Evolutionary conservation across 2,888 invertebrate species (phyloP), one percentile per base, ranked within the genome.

Genomic region (Melinaea marsaeus): DNA sequence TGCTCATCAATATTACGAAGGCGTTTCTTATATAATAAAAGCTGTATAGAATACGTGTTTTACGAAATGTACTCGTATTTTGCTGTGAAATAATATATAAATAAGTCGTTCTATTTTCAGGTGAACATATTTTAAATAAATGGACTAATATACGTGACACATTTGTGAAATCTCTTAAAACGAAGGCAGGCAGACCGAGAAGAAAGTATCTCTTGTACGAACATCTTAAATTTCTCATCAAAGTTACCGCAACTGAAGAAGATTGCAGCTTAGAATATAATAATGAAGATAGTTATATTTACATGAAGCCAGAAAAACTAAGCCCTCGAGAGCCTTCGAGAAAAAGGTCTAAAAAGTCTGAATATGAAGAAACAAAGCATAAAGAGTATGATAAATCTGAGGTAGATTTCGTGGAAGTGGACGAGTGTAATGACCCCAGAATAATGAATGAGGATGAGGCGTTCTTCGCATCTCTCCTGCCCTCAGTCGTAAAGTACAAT

Each of bases 361-460:
- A 75, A 2, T 65, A 72, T 7, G 65, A 67, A 35, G 66, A 65
- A 48, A 37, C 63, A 4, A 66, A 60, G 32, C 63, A 47, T 32
- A 58, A 58, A 32, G 65, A 67, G 9, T 63, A 35, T 58, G 69
- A 69, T 7, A 64, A 62, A 45, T 73, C 71, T 5, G 77, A 77
- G 1, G 71, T 84, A 32, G 81, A 86, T 69, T 81, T 82, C 55
- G 74, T 81, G 0, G 83, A 80, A 65, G 72, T 84, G 0, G 81
- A 81, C 3, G 81, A 80, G 4, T 66, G 68, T 0, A 77, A 75
- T 61, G 88, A 89, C 61, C 81, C 84, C 0, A 77, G 90, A 42
- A 72, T 90, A 0, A 90, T 90, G 90, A 90, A 90, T 62, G 90
- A 90, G 65, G 90, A 90, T 64, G 90, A 90, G 64, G 90, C 90